A percentile compares a stretch with the other conserved stretches of the same genome.
phyloP scores from a whole-genome alignment of 2,113 vertebrate species.

The Varanus komodoensis region DNA sequence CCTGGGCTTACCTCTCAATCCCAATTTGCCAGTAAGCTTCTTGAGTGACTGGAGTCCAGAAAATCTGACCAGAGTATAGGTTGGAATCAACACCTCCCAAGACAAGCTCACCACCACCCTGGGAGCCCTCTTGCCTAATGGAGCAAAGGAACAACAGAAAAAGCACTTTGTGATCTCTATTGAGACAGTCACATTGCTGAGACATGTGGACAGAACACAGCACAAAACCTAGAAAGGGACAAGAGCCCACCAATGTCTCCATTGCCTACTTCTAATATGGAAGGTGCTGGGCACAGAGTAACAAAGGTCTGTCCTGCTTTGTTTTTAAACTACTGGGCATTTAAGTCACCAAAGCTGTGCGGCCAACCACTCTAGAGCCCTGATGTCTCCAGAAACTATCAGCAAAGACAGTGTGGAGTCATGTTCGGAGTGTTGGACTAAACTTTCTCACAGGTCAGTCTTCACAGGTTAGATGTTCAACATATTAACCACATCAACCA shows the following conservation, averaged over 20 bases:
- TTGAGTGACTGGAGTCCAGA: constrained; percentile 64
- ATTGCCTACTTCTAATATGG: background rate
- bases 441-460: too few relatives aligned
- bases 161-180: background rate
- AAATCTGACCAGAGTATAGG: constrained; percentile 57
- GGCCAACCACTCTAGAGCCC: background rate
- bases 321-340: background rate
- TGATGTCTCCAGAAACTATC: background rate
- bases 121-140: constrained; percentile 33
- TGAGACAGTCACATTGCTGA: background rate
- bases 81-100: constrained; percentile 57
- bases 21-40: constrained; percentile 67
- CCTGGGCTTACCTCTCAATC: constrained; percentile 56
- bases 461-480: background rate
- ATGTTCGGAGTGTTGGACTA: background rate
- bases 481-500: too few relatives aligned
- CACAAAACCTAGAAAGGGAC: background rate
- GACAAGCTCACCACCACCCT: constrained; percentile 61
- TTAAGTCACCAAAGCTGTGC: background rate
- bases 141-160: background rate
- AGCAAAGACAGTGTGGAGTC: background rate
- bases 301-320: background rate
- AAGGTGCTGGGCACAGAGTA: background rate
- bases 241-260: background rate
- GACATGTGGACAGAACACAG: background rate